Base-by-base conservation (phyloP, 2,797 vertebrate genomes). In the Xiphophorus birchmanni region DNA sequence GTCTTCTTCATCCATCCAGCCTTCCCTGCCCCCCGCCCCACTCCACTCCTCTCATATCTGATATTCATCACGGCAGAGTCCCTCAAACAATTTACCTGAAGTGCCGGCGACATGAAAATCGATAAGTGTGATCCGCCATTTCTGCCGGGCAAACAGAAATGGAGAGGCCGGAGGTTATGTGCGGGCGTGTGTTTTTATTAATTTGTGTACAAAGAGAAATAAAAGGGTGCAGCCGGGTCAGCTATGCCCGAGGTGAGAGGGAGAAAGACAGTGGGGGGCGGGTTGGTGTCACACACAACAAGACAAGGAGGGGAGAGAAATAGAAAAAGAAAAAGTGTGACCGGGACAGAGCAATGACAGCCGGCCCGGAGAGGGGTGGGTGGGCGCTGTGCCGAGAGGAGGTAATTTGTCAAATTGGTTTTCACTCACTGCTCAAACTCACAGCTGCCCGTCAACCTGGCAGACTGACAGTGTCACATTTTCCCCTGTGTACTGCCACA, bases 61-160 rank as follows among this genome's bases (percentile, higher is more conserved):
- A 96, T 97, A 96, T 97, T 97, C 95, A 96, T 97, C 97, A 96
- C 89, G 89, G 94, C 94, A 94, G 89, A 95, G 94, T 95, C 91
- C 81, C 96, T 97, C 96, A 95, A 96, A 97, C 96, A 95, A 95
- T 97, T 97, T 96, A 96, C 97, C 96, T 95, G 96, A 95, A 97
- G 96, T 94, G 93, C 92, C 92, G 81, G 88, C 91, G 95, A 96
- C 97, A 95, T 91, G 67, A 81, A 95, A 96, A 98, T 98, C 97
- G 84, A 98, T 98, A 97, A 91, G 91, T 90, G 92, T 93, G 95
- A 96, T 96, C 94, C 91, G 90, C 91, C 90, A 32, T 96, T 97
- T 97, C 94, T 97, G 96, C 97, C 95, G 93, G 95, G 95, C 97
- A 97, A 97, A 97, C 96, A 96, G 91, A 95, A 95, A 95, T 83